phyloP scores from a whole-genome alignment of 2,888 invertebrate genomes.

The Xestoiulus laeticollis region DNA sequence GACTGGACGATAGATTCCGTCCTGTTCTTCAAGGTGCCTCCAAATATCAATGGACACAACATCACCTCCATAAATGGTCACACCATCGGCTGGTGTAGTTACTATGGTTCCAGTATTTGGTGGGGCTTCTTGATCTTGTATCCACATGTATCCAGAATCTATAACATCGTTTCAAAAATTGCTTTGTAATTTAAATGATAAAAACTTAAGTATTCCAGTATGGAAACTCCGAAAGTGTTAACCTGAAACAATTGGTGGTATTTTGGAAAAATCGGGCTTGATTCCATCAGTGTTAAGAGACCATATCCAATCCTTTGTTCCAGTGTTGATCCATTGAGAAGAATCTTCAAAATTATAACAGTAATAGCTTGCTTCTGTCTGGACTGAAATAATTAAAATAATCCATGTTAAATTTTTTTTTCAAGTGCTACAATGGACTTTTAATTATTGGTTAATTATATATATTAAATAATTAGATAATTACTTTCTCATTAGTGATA shows the following conservation, averaged over 20 bases:
- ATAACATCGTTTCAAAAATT: background rate
- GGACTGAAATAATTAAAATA: background rate
- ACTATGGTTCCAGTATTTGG: constrained; percentile 32
- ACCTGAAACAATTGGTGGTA: background rate
- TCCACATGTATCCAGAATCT: background rate
- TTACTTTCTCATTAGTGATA: too few relatives aligned
- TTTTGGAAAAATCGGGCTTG: background rate
- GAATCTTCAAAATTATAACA: background rate
- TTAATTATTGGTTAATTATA: too few relatives aligned
- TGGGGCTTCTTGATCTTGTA: background rate
- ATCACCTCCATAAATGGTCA: background rate
- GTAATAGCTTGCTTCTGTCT: background rate
- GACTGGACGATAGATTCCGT: background rate
- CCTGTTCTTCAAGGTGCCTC: background rate
- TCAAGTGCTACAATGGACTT: too few relatives aligned
- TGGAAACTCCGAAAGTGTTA: background rate
- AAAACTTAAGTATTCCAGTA: background rate
- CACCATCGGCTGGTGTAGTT: background rate
- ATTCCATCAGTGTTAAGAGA: background rate
- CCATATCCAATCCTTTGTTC: background rate
- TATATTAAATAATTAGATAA: too few relatives aligned
- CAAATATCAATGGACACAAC: background rate
- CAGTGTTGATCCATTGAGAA: background rate
- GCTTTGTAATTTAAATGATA: background rate
- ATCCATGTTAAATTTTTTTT: too few relatives aligned